Base-by-base conservation (phyloP, 1,140 invertebrate species). In the Drosophila equinoxialis region DNA sequence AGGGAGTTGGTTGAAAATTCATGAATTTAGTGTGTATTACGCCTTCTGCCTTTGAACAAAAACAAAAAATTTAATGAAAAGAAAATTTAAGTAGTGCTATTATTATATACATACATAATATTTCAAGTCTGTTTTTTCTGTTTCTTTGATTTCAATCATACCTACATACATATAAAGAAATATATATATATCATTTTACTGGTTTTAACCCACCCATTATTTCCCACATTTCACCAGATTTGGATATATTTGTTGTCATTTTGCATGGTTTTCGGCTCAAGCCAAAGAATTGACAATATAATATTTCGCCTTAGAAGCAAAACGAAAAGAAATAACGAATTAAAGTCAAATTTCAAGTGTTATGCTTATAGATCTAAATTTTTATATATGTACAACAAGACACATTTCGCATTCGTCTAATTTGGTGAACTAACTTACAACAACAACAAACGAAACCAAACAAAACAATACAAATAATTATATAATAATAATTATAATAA, bases 281-380 rank as follows among this genome's bases (percentile, higher is more conserved):
- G 89, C 89, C 89, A 90, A 86, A 75, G 89, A 90, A 87, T 90
- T 90, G 89, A 90, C 89, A 90, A 90, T 90, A 90, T 90, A 90
- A 90, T 90, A 90, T 90, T 90, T 90, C 89, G 89, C 89, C 89
- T 90, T 90, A 90, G 80, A 77, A 84, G 79, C 84, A 87, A 87
- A 51, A 51, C 45, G 45, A 51, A 51, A 89, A 65, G 79, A 87
- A 55, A 79, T 80, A 87, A 80, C 76, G 77, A 86, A 87, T 61
- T 73, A 89, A 69, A 89, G 68, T 83, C 68, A 86, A 85, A 87
- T 87, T 87, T 81, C 85, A 89, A 89, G 84, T 87, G 85, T 87
- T 87, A 89, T 90, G 84, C 84, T 87, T 87, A 89, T 87, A 89
- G 84, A 89, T 89, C 84, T 85, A 90, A 90, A 90, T 90, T 90